phyloP scores from a whole-genome alignment of 2,113 vertebrate genomes.

The Athene noctua region DNA sequence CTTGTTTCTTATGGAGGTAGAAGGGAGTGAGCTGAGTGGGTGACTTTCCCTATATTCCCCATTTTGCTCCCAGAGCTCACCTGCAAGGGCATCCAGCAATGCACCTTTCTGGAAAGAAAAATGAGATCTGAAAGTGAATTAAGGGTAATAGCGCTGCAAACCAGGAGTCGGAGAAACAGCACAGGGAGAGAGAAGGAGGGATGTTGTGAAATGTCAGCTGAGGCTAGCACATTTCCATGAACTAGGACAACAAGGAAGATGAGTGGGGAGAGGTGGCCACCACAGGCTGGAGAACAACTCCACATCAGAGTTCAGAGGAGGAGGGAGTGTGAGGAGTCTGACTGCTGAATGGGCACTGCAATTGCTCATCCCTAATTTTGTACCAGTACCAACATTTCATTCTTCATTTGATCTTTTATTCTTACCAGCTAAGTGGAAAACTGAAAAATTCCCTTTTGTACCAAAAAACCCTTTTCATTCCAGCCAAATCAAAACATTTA shows the following conservation, averaged over 20 bases:
- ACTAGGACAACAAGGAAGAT: not conserved
- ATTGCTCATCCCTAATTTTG: not conserved
- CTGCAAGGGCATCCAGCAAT: not conserved
- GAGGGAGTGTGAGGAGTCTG: not conserved
- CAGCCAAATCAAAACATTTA: not conserved
- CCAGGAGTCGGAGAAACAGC: accelerated
- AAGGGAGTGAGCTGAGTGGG: not conserved
- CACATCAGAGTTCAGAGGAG: not conserved
- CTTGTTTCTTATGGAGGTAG: not conserved
- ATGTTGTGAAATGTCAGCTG: not conserved
- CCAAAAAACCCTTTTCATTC: not conserved
- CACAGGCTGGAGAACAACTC: not conserved
- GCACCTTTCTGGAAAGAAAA: not conserved
- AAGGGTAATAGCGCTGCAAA: not conserved
- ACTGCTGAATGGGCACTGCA: accelerated
- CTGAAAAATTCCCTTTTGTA: not conserved
- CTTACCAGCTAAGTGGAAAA: not conserved
- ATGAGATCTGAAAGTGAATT: not conserved
- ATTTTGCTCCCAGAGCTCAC: not conserved
- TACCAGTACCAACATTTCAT: not conserved
- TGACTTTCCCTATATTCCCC: not conserved
- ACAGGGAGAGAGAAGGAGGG: not conserved
- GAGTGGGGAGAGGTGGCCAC: not conserved
- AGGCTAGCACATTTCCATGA: not conserved
- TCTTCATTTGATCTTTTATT: not conserved